These are phyloP conservation scores for Noctua janthina DNA, from an alignment of 2,888 invertebrate genomes.

Conservation along the genomic window DNA sequence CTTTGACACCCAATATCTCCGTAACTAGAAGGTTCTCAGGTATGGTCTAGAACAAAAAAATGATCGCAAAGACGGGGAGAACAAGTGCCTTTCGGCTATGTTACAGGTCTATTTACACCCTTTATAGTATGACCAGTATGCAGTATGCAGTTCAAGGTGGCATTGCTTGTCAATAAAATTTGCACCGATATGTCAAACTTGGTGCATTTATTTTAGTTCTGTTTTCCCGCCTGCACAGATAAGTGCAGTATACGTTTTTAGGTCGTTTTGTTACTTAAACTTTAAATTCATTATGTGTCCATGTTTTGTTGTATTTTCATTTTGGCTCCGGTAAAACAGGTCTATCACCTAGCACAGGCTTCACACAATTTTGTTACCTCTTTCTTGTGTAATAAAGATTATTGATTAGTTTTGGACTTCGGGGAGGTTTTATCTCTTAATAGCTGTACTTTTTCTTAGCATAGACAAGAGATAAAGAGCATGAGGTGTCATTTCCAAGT, in stretches of 20 bases:
- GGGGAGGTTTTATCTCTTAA: conserved; percentile 1
- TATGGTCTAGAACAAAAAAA: too few species aligned
- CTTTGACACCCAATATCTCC: too few species aligned
- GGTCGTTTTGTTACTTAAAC: neutral
- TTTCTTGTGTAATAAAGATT: too few species aligned
- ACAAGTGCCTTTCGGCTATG: too few species aligned
- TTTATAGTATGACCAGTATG: neutral
- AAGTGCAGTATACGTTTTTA: neutral
- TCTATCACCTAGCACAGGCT: too few species aligned
- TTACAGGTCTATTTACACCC: too few species aligned
- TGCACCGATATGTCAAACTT: neutral
- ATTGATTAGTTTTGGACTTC: neutral
- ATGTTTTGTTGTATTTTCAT: neutral
- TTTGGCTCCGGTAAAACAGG: too few species aligned
- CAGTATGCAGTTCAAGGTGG: neutral
- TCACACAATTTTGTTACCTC: too few species aligned
- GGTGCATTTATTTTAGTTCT: neutral
- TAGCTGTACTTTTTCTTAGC: neutral
- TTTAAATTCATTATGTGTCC: neutral
- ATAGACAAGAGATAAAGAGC: conserved; percentile 1
- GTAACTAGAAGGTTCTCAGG: too few species aligned
- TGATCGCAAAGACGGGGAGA: too few species aligned
- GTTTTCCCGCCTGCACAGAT: neutral
- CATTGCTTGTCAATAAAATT: neutral
- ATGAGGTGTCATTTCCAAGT: neutral